Evolutionary conservation across 37 sponge, comb jelly and placozoan genomes (phyloP).

Genomic region (Hexactinellida sp.): DNA sequence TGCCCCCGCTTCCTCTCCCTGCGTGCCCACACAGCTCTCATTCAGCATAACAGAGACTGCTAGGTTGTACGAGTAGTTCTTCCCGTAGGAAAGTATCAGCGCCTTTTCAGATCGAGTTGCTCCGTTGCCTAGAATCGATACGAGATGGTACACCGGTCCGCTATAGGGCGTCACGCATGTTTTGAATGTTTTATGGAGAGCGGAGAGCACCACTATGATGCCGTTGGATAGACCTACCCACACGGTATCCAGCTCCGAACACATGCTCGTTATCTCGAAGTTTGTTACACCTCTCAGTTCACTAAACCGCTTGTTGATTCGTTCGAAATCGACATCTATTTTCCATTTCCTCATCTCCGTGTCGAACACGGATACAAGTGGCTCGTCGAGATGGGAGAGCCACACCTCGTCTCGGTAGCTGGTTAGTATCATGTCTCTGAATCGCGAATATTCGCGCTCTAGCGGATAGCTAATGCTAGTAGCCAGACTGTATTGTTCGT

Average conservation of each 20-base stretch:
- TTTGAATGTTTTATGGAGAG: neutral
- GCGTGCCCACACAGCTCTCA: neutral
- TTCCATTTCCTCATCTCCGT: neutral
- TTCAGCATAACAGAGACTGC: neutral
- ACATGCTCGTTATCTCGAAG: constrained; percentile 45
- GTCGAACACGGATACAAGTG: constrained; percentile 30
- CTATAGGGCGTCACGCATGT: neutral
- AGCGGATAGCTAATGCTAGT: neutral
- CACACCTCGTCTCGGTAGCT: constrained; percentile 37
- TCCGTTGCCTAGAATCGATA: neutral
- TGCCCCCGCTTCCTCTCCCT: neutral
- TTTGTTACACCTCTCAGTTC: constrained; percentile 9
- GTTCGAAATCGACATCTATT: neutral
- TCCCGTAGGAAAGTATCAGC: neutral
- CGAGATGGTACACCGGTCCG: neutral
- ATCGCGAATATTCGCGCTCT: constrained; percentile 3
- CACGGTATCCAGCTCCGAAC: constrained; percentile 51
- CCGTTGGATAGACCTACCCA: constrained; percentile 77
- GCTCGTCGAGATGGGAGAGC: constrained; percentile 48
- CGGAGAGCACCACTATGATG: constrained; percentile 57
- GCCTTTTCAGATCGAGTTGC: neutral
- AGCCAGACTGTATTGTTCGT: neutral
- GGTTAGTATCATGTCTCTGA: constrained; percentile 26
- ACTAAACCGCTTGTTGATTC: neutral
- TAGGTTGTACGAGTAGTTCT: neutral